Evolutionary conservation across 2,113 vertebrate genomes (phyloP).

Genomic region (Bombycilla garrulus): DNA sequence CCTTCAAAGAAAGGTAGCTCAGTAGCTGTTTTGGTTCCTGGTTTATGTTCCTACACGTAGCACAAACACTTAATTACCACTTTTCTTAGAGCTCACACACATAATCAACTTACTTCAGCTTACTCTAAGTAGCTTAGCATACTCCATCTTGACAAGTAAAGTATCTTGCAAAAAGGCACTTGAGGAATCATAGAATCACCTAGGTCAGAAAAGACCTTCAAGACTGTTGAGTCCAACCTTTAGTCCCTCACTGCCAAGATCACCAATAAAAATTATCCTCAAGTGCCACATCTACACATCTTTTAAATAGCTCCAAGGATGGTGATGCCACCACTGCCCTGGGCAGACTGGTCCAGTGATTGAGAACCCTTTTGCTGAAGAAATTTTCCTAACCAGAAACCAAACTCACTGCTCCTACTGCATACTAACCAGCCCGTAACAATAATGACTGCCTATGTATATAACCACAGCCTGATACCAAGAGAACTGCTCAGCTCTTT

Average conservation of each 20-base stretch:
- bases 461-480: background rate
- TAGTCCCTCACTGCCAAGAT: background rate
- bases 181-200: background rate
- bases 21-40: background rate
- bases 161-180: background rate
- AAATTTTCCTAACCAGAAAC: background rate
- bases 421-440: background rate
- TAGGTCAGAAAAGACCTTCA: background rate
- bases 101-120: conserved; percentile 40
- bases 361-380: background rate
- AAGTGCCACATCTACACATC: background rate
- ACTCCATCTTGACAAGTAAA: background rate
- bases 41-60: background rate
- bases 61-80: background rate
- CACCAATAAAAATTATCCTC: background rate
- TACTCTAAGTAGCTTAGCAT: conserved; percentile 33
- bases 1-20: background rate
- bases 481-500: background rate
- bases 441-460: accelerated
- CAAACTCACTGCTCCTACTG: background rate
- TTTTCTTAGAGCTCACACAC: background rate
- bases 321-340: background rate
- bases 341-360: background rate
- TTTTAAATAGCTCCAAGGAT: background rate
- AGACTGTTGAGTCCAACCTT: background rate